Conservation (phyloP, 2,888 invertebrate genomes). For the Neoitamus cyanurus region DNA sequence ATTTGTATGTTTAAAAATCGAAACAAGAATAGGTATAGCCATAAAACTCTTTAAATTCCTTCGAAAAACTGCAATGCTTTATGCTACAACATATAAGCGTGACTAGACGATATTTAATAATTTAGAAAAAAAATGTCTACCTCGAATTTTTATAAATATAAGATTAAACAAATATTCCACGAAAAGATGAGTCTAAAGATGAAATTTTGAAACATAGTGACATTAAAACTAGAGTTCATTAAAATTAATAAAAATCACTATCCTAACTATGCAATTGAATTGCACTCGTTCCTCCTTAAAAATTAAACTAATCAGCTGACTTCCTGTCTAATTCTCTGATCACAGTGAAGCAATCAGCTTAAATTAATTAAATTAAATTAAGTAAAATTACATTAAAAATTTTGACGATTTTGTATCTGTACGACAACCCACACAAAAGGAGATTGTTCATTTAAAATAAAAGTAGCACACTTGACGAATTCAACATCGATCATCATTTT, state of each 20-base stretch:
- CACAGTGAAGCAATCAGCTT: neutral
- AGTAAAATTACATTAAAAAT: neutral
- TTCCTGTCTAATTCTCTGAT: neutral
- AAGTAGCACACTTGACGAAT: neutral
- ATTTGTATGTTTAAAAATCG: no score
- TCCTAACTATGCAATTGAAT: neutral
- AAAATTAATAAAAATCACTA: neutral
- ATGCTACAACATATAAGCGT: neutral
- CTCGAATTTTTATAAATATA: neutral
- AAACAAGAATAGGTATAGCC: no score
- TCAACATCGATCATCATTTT: neutral
- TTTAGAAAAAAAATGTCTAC: neutral
- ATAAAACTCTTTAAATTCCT: neutral
- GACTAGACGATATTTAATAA: neutral
- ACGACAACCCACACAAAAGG: conserved; percentile 37
- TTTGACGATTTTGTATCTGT: neutral
- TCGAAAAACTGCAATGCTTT: neutral
- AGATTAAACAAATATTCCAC: neutral
- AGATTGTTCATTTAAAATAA: neutral
- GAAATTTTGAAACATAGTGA: neutral
- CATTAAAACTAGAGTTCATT: neutral
- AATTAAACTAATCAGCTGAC: neutral
- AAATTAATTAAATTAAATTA: no score
- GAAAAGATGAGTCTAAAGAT: neutral
- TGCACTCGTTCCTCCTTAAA: neutral